These are phyloP conservation scores for Pipa parva DNA, from an alignment of 2,113 vertebrate species.

Conservation along the genomic window DNA sequence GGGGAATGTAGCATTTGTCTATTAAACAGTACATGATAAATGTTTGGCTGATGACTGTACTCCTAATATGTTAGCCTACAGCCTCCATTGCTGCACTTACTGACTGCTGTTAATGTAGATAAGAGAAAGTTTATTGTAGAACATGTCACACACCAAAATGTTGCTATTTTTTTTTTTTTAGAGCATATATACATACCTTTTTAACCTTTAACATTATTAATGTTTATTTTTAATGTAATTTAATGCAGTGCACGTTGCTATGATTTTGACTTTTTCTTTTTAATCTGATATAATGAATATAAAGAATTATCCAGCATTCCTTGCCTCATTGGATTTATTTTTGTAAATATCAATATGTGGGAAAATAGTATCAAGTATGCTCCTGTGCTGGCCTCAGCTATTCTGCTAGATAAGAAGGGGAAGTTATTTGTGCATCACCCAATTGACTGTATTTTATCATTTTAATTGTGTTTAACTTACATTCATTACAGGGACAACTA, in stretches of 20 bases:
- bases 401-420: background rate
- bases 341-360: background rate
- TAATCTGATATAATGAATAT: no score
- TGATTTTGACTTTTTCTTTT: no score
- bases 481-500: no score
- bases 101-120: no score
- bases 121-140: no score
- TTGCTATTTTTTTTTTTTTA: background rate
- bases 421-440: no score
- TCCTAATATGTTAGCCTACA: conserved; percentile 57
- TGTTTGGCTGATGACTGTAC: conserved; percentile 81
- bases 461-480: no score
- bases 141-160: no score
- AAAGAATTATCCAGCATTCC: background rate
- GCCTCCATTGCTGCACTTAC: conserved; percentile 49
- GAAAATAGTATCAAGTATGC: background rate
- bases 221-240: no score
- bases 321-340: background rate
- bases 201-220: no score
- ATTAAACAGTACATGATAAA: conserved; percentile 81
- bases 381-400: background rate
- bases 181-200: background rate
- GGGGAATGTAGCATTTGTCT: conserved; percentile 84
- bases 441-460: no score
- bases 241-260: no score